Conservation (phyloP, 2,888 invertebrate species). For the Chesias legatella region DNA sequence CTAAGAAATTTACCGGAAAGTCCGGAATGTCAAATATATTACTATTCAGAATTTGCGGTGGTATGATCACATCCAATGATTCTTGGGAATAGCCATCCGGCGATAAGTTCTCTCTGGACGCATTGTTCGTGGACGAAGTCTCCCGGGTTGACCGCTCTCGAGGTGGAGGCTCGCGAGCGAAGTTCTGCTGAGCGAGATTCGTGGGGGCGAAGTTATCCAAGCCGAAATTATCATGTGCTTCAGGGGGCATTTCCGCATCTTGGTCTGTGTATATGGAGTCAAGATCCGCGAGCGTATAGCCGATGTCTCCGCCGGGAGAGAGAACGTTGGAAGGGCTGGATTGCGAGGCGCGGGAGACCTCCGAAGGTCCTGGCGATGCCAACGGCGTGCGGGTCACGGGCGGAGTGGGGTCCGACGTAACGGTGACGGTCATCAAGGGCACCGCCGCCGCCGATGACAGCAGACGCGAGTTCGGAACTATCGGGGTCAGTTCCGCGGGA, state of each 20-base stretch:
- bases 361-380: slow-evolving; percentile 7
- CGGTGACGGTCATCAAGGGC: slow-evolving; percentile 1
- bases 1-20: slow-evolving; percentile 28
- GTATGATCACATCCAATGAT: slow-evolving; percentile 17
- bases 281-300: slow-evolving; percentile 52
- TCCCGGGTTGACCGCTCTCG: not conserved
- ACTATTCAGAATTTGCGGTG: slow-evolving; percentile 27
- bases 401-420: not conserved
- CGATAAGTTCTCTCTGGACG: slow-evolving; percentile 3
- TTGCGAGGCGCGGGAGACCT: slow-evolving; percentile 85
- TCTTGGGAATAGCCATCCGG: slow-evolving; percentile 13
- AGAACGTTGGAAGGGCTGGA: slow-evolving; percentile 82
- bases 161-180: slow-evolving; percentile 1
- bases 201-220: not conserved
- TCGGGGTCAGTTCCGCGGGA: not conserved
- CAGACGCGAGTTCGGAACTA: not conserved
- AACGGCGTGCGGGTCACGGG: slow-evolving; percentile 72
- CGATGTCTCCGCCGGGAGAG: slow-evolving; percentile 46
- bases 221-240: not conserved
- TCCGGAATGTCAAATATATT: slow-evolving; percentile 29
- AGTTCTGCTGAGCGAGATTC: not conserved
- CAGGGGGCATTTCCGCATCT: slow-evolving; percentile 21
- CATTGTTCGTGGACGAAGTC: too few relatives aligned
- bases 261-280: slow-evolving; percentile 54
- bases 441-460: slow-evolving; percentile 60